Evolutionary conservation across 1,140 invertebrate species (phyloP).

Genomic region (Rhopalosiphum maidis): DNA sequence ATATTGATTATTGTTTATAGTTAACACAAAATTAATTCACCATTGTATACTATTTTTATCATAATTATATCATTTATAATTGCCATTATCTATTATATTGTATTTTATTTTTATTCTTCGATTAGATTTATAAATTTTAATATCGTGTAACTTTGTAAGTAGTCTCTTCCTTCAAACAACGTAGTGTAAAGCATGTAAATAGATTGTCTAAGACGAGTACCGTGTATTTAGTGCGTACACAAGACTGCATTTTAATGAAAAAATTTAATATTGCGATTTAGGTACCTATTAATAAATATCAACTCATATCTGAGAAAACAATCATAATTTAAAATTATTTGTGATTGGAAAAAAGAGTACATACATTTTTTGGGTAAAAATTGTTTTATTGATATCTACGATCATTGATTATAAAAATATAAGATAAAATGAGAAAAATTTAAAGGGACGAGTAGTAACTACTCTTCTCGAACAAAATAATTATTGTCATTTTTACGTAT

Average conservation of each 20-base stretch:
- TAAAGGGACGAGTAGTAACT: not conserved
- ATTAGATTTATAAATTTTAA: not conserved
- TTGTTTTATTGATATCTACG: not conserved
- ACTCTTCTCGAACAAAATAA: not conserved
- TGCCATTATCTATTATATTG: too few species aligned
- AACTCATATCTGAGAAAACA: not conserved
- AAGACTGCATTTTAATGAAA: too few species aligned
- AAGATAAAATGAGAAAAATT: not conserved
- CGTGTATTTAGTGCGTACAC: not conserved
- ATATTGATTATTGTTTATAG: not conserved
- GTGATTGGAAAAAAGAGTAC: not conserved
- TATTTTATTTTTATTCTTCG: not conserved
- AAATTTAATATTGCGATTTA: not conserved
- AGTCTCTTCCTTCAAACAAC: too few species aligned
- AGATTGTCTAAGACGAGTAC: not conserved
- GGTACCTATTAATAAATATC: not conserved
- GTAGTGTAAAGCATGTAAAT: not conserved
- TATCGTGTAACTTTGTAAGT: too few species aligned
- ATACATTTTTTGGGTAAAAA: not conserved
- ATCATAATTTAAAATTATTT: not conserved
- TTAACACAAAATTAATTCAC: not conserved
- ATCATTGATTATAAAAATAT: not conserved
- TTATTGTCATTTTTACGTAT: not conserved
- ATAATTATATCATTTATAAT: not conserved
- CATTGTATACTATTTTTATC: not conserved